Base-by-base conservation (phyloP, 2,113 vertebrate species). In the Neotoma lepida region DNA sequence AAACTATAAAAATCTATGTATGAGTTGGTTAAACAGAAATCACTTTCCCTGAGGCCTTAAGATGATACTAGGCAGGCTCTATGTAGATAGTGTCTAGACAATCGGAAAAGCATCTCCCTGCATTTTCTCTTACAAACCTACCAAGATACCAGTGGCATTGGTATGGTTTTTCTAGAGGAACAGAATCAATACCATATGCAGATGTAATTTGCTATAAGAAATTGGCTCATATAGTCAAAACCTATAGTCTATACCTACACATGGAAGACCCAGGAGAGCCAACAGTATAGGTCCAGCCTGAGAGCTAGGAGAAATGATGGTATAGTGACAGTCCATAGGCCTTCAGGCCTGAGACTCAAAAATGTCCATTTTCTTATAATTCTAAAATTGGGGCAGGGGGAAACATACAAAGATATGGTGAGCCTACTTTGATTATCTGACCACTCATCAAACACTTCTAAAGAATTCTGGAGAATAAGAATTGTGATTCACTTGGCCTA, bases 361-460 rank as follows among this genome's bases (percentile, higher is more conserved):
- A 77, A 41, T 28, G 17, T 0, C 26, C 24, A 41, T 1, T 89
- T 86, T 89, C 39, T 12, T 54, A 20, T 81, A 20, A 86, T 66
- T 91, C 6, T 35, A 64, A 68, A 94, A 6, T 14, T 39, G 86
- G 33, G 64, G 10, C 1, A 0, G 35, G 70, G 54, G 41, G 39
- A 7, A 64, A 9, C 46, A 80, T 90, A 86, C 70, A 88, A 95
- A 90, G 4, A 24, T 74, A 92, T 44, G 68, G 22, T 54, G 0
- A 76, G 86, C 15, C 35, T 91, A 49, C 22, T 81, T 90, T 78
- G 13, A 80, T 93, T 74, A 88, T 86, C 46, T 93, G 84, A 90
- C 14, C 58, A 54, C 13, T 61, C 70, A 81, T 64, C 80, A 95
- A 94, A 94, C 71, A 82, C 70, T 93, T 92, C 41, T 89, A 49